Conservation (phyloP, 2,888 invertebrate genomes). For the Hipparchia sbordonii region DNA sequence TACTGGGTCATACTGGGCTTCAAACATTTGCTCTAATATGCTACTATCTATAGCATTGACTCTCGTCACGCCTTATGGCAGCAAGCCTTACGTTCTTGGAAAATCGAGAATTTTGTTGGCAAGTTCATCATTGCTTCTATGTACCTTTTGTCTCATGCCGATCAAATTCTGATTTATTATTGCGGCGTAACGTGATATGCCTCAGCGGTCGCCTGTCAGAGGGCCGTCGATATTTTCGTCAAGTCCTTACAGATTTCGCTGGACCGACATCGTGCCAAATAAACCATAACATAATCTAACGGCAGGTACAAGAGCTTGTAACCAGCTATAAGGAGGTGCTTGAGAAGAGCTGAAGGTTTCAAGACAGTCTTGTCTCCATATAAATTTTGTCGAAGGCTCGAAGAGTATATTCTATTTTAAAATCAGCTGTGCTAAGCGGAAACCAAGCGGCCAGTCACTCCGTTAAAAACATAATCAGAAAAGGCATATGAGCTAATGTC, state of each 20-base stretch:
- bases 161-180: conserved; percentile 7
- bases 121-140: conserved; percentile 14
- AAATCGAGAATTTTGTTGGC: neutral
- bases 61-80: neutral
- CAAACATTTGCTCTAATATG: too few species aligned
- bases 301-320: neutral
- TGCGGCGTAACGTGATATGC: conserved; percentile 65
- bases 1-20: too few species aligned
- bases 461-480: too few species aligned
- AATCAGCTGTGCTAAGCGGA: too few species aligned
- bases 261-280: conserved; percentile 47
- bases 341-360: too few species aligned
- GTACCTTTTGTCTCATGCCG: conserved; percentile 31
- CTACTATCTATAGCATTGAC: too few species aligned
- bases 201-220: conserved; percentile 65
- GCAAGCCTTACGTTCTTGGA: neutral
- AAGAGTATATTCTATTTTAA: too few species aligned
- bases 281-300: conserved; percentile 59
- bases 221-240: conserved; percentile 64
- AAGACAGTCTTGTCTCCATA: too few species aligned
- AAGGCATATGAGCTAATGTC: too few species aligned
- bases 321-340: too few species aligned
- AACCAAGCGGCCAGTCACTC: too few species aligned
- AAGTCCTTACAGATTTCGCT: conserved; percentile 44
- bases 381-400: too few species aligned